Base-by-base conservation (phyloP, 2,113 vertebrate genomes). In the Clinocottus analis region DNA sequence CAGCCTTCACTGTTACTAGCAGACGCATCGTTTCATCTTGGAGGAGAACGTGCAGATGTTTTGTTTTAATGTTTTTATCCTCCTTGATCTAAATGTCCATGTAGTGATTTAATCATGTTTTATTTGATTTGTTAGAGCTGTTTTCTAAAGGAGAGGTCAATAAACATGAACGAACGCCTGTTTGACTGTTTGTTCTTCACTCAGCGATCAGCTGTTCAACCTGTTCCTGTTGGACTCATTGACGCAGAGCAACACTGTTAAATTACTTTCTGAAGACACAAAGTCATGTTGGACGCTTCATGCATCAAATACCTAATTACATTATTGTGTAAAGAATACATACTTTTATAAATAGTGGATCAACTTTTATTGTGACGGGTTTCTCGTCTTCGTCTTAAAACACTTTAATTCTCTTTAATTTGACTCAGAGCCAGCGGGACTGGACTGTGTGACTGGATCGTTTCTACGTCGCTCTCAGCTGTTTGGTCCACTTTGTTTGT, bases 141-240 rank as follows among this genome's bases (percentile, higher is more conserved):
- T 89, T 89, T 89, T 92, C 85, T 89, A 82, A 91, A 83, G 58
- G 79, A 84, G 35, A 72, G 72, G 80, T 88, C 81, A 91, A 89
- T 93, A 91, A 93, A 93, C 85, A 72, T 76, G 79, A 83, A 75
- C 19, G 72, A 89, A 82, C 7, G 19, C 37, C 35, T 25, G n/a
- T 53, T 27, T 29, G 60, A 31, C 62, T 79, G 12, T 76, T 72
- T 77, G 53, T 83, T 87, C 47, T 56, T 72, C 16, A 35, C 31
- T 25, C 19, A 5, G 3, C 49, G 45, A 31, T 41, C 31, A 43
- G 31, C 49, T 19, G 61, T 79, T 43, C 73, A 70, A 85, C 78
- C 66, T 25, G 80, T 88, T 88, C 41, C 65, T 25, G 41, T 76
- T 68, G 65, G 35, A 67, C 39, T 79, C n/a, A n/a, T n/a, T n/a